Conservation (phyloP, 2,888 invertebrate species). For the Brachycybe producta region DNA sequence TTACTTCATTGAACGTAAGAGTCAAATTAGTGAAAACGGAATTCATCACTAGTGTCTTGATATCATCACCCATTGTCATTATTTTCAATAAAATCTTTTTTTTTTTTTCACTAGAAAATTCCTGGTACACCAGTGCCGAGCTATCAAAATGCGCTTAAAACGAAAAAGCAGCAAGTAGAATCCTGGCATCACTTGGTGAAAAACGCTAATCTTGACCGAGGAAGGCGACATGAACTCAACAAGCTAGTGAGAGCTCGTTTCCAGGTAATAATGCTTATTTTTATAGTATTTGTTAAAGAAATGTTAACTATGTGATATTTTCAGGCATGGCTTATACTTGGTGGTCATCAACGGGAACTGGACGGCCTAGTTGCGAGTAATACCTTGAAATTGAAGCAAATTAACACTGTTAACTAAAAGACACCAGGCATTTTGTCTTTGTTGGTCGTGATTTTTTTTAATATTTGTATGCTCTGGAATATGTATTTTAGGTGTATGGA, state of each 20-base stretch:
- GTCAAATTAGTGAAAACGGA: no score
- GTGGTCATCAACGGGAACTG: constrained; percentile 11
- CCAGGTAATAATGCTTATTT: constrained; percentile 12
- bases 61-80: no score
- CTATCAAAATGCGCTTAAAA: constrained; percentile 8
- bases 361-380: constrained; percentile 12
- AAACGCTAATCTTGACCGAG: constrained; percentile 9
- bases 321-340: constrained; percentile 8
- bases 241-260: constrained; percentile 13
- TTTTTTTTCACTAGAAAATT: no score
- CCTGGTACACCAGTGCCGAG: constrained; percentile 6
- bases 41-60: no score
- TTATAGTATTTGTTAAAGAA: neutral
- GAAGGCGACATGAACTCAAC: constrained; percentile 11
- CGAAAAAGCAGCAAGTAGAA: constrained; percentile 16
- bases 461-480: no score
- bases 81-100: no score
- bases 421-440: no score
- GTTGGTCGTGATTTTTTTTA: no score
- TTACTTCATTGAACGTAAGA: no score
- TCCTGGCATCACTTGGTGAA: constrained; percentile 14
- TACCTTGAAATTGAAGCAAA: no score
- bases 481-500: no score
- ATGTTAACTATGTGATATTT: constrained; percentile 1
- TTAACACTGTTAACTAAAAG: no score